These are phyloP conservation scores for Apodemus speciosus DNA, from an alignment of 2,113 vertebrate species.

Conservation along the genomic window DNA sequence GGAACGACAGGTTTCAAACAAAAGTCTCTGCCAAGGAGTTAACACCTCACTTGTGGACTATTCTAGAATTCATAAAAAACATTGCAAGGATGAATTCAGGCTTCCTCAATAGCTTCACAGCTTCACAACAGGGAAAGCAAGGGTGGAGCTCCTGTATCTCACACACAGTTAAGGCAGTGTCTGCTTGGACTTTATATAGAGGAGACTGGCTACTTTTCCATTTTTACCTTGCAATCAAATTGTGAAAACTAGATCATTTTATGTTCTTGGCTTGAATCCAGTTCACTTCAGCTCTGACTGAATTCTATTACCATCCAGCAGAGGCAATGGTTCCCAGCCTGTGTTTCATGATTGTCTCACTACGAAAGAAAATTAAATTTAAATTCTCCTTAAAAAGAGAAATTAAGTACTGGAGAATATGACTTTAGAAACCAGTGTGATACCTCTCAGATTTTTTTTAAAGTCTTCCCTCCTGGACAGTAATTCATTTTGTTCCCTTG, in stretches of 20 bases:
- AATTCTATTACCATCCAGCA: conserved; percentile 14
- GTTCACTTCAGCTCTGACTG: background rate
- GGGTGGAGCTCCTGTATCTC: background rate
- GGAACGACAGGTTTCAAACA: background rate
- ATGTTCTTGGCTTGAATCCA: conserved; percentile 37
- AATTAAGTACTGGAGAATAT: background rate
- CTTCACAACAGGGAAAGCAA: background rate
- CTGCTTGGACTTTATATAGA: background rate
- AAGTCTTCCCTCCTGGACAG: background rate
- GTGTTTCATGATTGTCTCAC: conserved; percentile 10
- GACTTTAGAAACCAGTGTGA: background rate
- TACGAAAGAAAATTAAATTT: background rate
- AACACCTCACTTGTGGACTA: background rate
- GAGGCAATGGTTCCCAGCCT: background rate
- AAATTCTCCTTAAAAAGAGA: conserved; percentile 41
- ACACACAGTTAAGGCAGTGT: background rate
- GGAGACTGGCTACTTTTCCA: conserved; percentile 3
- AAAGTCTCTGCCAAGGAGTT: background rate
- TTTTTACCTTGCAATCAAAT: conserved; percentile 33
- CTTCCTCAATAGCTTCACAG: background rate
- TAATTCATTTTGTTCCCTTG: background rate
- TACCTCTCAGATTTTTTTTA: background rate
- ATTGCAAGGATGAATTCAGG: background rate
- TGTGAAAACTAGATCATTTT: conserved; percentile 27
- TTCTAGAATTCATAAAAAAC: background rate